Conservation (phyloP, 2,797 vertebrate species). For the Rhabdomys pumilio region DNA sequence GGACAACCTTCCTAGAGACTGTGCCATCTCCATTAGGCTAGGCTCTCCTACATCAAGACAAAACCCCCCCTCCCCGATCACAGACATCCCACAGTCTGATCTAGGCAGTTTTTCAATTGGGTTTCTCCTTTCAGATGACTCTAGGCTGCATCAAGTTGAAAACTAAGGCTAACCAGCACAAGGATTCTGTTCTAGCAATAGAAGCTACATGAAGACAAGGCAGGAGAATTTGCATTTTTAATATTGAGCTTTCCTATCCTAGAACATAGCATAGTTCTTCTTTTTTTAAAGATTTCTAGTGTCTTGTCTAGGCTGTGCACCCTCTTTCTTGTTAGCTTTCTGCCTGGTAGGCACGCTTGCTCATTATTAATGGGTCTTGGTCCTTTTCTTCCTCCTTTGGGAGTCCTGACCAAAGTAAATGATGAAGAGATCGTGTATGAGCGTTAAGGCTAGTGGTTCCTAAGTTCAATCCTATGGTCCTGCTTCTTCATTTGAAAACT, state of each 20-base stretch:
- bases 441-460: neutral
- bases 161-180: neutral
- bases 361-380: neutral
- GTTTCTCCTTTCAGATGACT: neutral
- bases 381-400: neutral
- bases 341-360: neutral
- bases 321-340: neutral
- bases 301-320: neutral
- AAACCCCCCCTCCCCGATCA: neutral
- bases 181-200: neutral
- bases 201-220: neutral
- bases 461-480: neutral
- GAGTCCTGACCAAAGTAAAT: neutral
- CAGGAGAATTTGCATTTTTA: constrained; percentile 23
- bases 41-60: neutral
- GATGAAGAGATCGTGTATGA: neutral
- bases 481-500: neutral
- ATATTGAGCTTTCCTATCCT: neutral
- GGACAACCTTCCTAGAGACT: neutral
- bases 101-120: neutral
- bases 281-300: neutral
- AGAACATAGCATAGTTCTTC: neutral
- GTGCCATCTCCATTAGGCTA: too few relatives aligned
- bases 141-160: neutral
- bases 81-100: neutral